Percentiles rank a stretch among this genome's conserved stretches.
Evolutionary conservation across 2,888 invertebrate species (phyloP).

Genomic region (Tetheella fluctuosa): DNA sequence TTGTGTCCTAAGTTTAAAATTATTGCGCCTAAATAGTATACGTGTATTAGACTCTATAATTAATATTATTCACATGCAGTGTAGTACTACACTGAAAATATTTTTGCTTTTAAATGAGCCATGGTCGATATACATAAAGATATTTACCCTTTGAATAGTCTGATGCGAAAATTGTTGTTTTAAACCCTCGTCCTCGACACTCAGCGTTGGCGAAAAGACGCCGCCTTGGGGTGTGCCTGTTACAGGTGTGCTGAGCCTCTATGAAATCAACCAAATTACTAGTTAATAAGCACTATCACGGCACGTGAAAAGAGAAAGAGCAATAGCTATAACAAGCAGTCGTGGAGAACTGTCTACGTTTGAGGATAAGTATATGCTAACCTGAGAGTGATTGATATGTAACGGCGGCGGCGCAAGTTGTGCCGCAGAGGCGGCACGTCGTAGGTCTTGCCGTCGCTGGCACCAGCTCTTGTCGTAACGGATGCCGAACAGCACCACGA

Average conservation of each 20-base stretch:
- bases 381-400: conserved; percentile 78
- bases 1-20: conserved; percentile 72
- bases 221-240: conserved; percentile 76
- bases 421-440: conserved; percentile 73
- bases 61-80: conserved; percentile 53
- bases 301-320: neutral
- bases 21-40: conserved; percentile 57
- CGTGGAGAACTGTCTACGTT: conserved; percentile 2
- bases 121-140: conserved; percentile 18
- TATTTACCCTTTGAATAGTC: conserved; percentile 80
- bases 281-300: conserved; percentile 9
- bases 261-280: conserved; percentile 39
- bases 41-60: conserved; percentile 45
- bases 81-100: conserved; percentile 44
- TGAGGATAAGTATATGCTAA: conserved; percentile 25
- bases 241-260: conserved; percentile 77
- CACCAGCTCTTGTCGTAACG: conserved; percentile 87
- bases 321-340: conserved; percentile 23
- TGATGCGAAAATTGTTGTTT: conserved; percentile 80
- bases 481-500: conserved; percentile 86
- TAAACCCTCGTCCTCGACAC: conserved; percentile 76
- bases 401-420: conserved; percentile 72
- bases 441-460: conserved; percentile 69
- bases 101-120: conserved; percentile 6
- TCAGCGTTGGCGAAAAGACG: conserved; percentile 73